Percentiles rank a stretch among this genome's conserved stretches.
phyloP scores from a whole-genome alignment of 1,140 invertebrate species.

The Idris sp. region DNA sequence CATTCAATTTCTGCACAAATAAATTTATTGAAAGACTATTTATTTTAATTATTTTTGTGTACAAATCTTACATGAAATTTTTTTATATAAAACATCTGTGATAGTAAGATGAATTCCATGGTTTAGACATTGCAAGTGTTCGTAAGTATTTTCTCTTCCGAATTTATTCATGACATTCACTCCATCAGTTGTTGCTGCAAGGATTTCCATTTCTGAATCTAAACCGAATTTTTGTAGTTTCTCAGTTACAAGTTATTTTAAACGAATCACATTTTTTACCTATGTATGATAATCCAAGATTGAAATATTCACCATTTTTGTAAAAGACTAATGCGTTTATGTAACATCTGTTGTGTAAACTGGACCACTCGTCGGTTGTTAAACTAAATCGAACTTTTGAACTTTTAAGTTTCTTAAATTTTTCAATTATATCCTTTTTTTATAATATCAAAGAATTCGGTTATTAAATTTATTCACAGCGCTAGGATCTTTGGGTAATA shows the following conservation, averaged over 20 bases:
- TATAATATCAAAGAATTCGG: constrained; percentile 5
- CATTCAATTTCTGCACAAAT: too few relatives aligned
- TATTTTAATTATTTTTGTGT: too few relatives aligned
- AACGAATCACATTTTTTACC: constrained; percentile 10
- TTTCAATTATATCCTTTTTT: constrained; percentile 12
- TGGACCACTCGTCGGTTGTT: constrained; percentile 13
- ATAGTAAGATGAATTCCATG: constrained; percentile 8
- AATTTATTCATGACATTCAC: constrained; percentile 18
- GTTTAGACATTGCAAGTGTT: constrained; percentile 12
- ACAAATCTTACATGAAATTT: too few relatives aligned
- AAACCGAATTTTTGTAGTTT: constrained; percentile 2
- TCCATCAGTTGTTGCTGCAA: constrained; percentile 12
- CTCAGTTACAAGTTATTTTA: constrained; percentile 6
- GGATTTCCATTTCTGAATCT: constrained; percentile 7
- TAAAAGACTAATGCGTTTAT: constrained; percentile 8
- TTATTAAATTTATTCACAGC: constrained; percentile 11
- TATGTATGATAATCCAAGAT: constrained; percentile 15
- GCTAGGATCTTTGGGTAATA: constrained; percentile 6
- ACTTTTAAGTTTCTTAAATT: constrained; percentile 1
- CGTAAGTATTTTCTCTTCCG: constrained; percentile 8
- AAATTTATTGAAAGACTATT: too few relatives aligned
- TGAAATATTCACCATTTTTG: constrained; percentile 10
- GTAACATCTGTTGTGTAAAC: constrained; percentile 13
- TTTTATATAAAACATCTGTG: constrained; percentile 15
- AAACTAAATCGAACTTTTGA: constrained; percentile 13